Conservation (phyloP, 2,888 invertebrate genomes). For the Cordilura impudica region DNA sequence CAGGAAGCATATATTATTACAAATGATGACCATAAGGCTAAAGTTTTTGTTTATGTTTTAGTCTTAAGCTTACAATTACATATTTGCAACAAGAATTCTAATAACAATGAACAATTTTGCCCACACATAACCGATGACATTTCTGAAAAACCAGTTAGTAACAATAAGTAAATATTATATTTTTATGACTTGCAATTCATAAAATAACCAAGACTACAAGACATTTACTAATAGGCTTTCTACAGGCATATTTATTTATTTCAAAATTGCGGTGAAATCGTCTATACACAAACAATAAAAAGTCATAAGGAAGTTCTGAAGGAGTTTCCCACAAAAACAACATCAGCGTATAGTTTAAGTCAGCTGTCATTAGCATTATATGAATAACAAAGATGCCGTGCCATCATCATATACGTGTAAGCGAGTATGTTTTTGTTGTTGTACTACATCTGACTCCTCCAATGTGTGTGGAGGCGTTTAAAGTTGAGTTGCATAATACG, state of each 20-base stretch:
- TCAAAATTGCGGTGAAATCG: conserved; percentile 34
- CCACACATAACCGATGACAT: too few relatives aligned
- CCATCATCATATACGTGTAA: background rate
- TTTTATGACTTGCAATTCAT: too few relatives aligned
- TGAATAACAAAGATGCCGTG: conserved; percentile 57
- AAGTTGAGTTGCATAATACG: conserved; percentile 48
- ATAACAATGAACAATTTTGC: too few relatives aligned
- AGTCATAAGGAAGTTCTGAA: conserved; percentile 56
- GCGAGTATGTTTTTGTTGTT: background rate
- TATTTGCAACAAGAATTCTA: too few relatives aligned
- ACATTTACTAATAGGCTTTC: conserved; percentile 41
- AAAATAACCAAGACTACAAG: too few relatives aligned
- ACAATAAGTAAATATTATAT: too few relatives aligned
- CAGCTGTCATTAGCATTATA: conserved; percentile 60
- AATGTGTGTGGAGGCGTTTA: conserved; percentile 51
- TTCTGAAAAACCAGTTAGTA: too few relatives aligned
- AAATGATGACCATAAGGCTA: too few relatives aligned
- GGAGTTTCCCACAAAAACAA: conserved; percentile 51
- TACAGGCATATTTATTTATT: conserved; percentile 2
- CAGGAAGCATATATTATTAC: too few relatives aligned
- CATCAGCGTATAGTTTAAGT: conserved; percentile 42
- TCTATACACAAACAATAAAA: conserved; percentile 29
- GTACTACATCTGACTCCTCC: conserved; percentile 9
- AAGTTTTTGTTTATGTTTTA: too few relatives aligned
- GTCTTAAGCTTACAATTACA: too few relatives aligned